Evolutionary conservation across 2,888 invertebrate genomes (phyloP).

Genomic region (Fragum sueziense): DNA sequence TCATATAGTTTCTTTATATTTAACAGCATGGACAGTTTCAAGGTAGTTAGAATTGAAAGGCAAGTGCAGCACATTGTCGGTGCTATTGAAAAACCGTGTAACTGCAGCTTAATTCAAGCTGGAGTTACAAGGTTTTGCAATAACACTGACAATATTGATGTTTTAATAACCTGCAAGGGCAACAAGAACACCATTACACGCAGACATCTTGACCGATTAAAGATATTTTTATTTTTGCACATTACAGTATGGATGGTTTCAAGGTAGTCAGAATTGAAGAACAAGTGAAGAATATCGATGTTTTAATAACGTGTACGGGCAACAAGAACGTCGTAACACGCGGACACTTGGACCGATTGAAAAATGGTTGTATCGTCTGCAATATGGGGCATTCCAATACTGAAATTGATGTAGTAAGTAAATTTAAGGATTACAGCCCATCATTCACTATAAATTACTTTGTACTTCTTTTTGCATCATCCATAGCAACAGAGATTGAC

Average conservation of each 20-base stretch:
- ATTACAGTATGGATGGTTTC: conserved; percentile 96
- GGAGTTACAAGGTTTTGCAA: no score
- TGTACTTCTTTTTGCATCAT: background rate
- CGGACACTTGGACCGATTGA: conserved; percentile 94
- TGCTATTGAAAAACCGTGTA: no score
- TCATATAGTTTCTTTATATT: no score
- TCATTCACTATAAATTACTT: no score
- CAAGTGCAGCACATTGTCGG: no score
- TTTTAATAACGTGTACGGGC: conserved; percentile 97
- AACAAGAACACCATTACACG: conserved; percentile 97
- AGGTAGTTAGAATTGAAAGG: conserved; percentile 96
- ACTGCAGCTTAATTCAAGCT: no score
- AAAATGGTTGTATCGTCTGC: conserved; percentile 98
- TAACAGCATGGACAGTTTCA: conserved; percentile 96
- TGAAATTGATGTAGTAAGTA: conserved; percentile 94
- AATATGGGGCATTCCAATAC: conserved; percentile 99
- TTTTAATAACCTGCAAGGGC: conserved; percentile 97
- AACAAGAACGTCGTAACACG: conserved; percentile 97
- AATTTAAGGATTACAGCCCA: no score
- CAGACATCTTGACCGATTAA: conserved; percentile 94
- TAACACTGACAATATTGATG: conserved; percentile 97
- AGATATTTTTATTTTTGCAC: no score
- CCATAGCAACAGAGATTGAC: no score
- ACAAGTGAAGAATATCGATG: conserved; percentile 95
- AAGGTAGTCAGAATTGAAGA: conserved; percentile 97